phyloP scores from a whole-genome alignment of 2,113 vertebrate species.

The Thunnus thynnus region DNA sequence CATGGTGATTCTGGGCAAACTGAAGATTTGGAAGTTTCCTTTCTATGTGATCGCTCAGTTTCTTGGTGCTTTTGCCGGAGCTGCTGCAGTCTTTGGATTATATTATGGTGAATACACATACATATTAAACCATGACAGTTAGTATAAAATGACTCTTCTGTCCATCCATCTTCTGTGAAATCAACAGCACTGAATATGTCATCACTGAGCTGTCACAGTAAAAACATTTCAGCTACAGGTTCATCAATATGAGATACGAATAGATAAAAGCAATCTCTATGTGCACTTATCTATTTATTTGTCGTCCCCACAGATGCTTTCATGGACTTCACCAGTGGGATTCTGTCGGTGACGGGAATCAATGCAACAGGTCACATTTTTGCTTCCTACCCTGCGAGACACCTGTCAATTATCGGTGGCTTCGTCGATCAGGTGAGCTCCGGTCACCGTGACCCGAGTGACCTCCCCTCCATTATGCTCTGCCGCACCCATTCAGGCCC shows the following conservation, averaged over 20 bases:
- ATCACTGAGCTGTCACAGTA: neutral
- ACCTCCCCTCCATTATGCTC: slow-evolving; percentile 20
- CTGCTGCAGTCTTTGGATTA: slow-evolving; percentile 92
- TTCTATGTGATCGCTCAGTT: slow-evolving; percentile 93
- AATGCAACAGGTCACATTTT: slow-evolving; percentile 97
- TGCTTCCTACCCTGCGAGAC: slow-evolving; percentile 92
- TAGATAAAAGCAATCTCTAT: neutral
- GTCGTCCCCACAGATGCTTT: slow-evolving; percentile 88
- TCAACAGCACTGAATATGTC: neutral
- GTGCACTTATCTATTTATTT: slow-evolving; percentile 8
- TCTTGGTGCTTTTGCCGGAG: slow-evolving; percentile 92
- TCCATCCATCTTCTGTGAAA: neutral
- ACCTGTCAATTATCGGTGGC: slow-evolving; percentile 90
- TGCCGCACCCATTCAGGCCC: slow-evolving; percentile 28
- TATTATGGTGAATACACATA: slow-evolving; percentile 89
- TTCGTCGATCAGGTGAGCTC: slow-evolving; percentile 93
- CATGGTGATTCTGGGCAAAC: slow-evolving; percentile 92
- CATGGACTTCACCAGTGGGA: slow-evolving; percentile 91
- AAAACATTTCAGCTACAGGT: neutral
- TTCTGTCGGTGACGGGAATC: slow-evolving; percentile 90
- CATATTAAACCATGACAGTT: neutral
- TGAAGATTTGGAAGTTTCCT: slow-evolving; percentile 94
- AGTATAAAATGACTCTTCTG: no score
- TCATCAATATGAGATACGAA: neutral
- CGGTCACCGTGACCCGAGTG: slow-evolving; percentile 36